These are phyloP conservation scores for Zoanthus solanderi DNA, from an alignment of 92 coral and sea anemone genomes.

Conservation along the genomic window DNA sequence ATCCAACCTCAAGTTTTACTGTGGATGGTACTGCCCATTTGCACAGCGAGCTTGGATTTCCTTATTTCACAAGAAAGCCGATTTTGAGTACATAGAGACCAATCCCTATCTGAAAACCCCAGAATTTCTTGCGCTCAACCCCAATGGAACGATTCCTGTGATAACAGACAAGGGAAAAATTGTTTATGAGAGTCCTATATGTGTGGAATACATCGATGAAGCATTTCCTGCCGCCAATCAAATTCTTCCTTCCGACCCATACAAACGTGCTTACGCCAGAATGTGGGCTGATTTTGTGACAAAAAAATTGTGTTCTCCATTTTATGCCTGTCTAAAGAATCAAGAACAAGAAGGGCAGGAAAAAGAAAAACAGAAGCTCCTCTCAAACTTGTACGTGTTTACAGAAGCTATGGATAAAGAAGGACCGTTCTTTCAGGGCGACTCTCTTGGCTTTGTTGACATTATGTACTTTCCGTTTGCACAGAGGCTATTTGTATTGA, in stretches of 20 bases:
- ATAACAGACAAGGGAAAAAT: slow-evolving; percentile 63
- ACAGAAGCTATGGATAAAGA: slow-evolving; percentile 74
- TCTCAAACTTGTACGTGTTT: slow-evolving; percentile 61
- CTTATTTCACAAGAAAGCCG: slow-evolving; percentile 71
- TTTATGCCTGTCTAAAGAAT: slow-evolving; percentile 64
- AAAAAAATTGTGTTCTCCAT: slow-evolving; percentile 69
- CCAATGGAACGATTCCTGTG: slow-evolving; percentile 78
- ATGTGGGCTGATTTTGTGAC: slow-evolving; percentile 86
- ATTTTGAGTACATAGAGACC: slow-evolving; percentile 83
- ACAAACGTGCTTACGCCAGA: slow-evolving; percentile 75
- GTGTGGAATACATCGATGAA: slow-evolving; percentile 82
- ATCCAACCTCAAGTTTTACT: slow-evolving; percentile 57
- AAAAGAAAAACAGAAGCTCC: slow-evolving; percentile 59
- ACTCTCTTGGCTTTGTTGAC: slow-evolving; percentile 73
- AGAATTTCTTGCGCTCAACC: slow-evolving; percentile 82
- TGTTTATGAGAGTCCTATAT: slow-evolving; percentile 76
- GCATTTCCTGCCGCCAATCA: slow-evolving; percentile 59
- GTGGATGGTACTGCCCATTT: slow-evolving; percentile 87
- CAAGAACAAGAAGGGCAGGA: slow-evolving; percentile 68
- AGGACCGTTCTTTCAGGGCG: slow-evolving; percentile 75
- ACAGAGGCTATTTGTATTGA: slow-evolving; percentile 57
- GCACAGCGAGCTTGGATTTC: slow-evolving; percentile 88
- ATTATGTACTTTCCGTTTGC: slow-evolving; percentile 83
- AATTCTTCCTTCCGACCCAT: slow-evolving; percentile 76
- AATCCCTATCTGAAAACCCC: slow-evolving; percentile 84